Percentiles rank a stretch among this genome's conserved stretches.
These are phyloP conservation scores for Phacellophora camtschatica DNA, from an alignment of 30 jellyfish, hydroid and myxozoan species.

Conservation along the genomic window DNA sequence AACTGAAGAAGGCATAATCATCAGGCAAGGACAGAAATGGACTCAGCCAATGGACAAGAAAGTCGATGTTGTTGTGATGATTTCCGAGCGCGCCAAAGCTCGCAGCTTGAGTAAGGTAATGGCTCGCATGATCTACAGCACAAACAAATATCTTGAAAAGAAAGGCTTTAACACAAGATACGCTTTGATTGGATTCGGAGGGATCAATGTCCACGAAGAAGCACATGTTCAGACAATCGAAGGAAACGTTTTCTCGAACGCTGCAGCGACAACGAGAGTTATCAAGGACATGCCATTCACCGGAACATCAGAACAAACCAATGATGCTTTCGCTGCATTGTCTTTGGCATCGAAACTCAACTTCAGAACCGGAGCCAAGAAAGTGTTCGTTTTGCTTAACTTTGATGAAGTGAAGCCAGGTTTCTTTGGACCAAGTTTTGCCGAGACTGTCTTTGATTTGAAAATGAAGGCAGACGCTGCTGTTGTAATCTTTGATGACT, in stretches of 20 bases:
- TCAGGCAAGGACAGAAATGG: slow-evolving; percentile 58
- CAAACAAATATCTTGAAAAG: slow-evolving; percentile 30
- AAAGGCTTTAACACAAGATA: slow-evolving; percentile 71
- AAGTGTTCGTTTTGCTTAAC: slow-evolving; percentile 76
- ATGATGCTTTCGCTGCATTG: slow-evolving; percentile 87
- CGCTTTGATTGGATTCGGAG: slow-evolving; percentile 97
- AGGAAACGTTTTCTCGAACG: slow-evolving; percentile 61
- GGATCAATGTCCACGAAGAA: slow-evolving; percentile 77
- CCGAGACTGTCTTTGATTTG: slow-evolving; percentile 65
- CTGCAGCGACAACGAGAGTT: slow-evolving; percentile 23
- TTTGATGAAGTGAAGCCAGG: slow-evolving; percentile 61
- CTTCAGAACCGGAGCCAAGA: slow-evolving; percentile 95
- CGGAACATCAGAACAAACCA: slow-evolving; percentile 57
- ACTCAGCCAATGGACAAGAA: slow-evolving; percentile 65
- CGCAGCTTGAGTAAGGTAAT: slow-evolving; percentile 28
- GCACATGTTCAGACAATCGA: slow-evolving; percentile 82
- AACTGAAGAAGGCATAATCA: slow-evolving; percentile 19
- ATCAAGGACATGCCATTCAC: slow-evolving; percentile 81
- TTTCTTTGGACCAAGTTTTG: slow-evolving; percentile 73
- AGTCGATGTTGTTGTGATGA: slow-evolving; percentile 84
- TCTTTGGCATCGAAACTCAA: slow-evolving; percentile 63
- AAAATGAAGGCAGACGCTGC: slow-evolving; percentile 84
- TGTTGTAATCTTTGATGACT: slow-evolving; percentile 73
- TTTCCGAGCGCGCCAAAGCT: slow-evolving; percentile 70
- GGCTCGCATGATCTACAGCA: slow-evolving; percentile 41